These are phyloP conservation scores for Montifringilla adamsi DNA, from an alignment of 2,113 vertebrate species.

Conservation along the genomic window DNA sequence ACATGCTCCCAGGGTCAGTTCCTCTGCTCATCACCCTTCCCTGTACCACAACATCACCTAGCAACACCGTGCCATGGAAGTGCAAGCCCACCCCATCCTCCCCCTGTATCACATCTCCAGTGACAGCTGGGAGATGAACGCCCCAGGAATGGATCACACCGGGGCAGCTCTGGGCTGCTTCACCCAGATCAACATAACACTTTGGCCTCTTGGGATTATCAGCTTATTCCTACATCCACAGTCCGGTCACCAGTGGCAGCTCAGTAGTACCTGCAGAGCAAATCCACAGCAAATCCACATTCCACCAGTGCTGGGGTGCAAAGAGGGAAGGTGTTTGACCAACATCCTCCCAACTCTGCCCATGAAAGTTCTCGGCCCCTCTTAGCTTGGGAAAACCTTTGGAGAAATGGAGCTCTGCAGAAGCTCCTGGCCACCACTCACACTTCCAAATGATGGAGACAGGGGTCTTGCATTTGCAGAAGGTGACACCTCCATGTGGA, in stretches of 20 bases:
- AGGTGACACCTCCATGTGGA: not conserved
- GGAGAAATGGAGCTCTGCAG: not conserved
- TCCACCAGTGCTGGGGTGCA: not conserved
- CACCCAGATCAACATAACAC: not conserved
- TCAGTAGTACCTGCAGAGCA: not conserved
- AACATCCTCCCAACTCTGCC: accelerated
- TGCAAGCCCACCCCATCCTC: constrained; percentile 56
- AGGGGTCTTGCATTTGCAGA: accelerated
- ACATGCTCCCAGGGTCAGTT: accelerated
- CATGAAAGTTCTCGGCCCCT: accelerated
- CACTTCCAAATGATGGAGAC: not conserved
- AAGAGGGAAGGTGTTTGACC: accelerated
- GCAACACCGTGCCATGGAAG: constrained; percentile 39
- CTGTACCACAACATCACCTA: constrained; percentile 58
- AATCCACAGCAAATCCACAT: not conserved
- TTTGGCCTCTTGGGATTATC: not conserved
- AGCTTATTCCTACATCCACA: not conserved
- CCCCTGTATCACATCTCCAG: constrained; percentile 39
- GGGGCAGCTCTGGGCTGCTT: not conserved
- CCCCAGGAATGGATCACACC: constrained; percentile 31
- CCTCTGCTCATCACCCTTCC: not conserved
- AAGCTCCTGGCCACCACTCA: not conserved
- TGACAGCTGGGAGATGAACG: constrained; percentile 68
- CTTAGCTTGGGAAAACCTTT: not conserved
- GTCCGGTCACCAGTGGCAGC: not conserved